These are phyloP conservation scores for Eupristina koningsbergeri DNA, from an alignment of 1,140 invertebrate genomes.

Conservation along the genomic window DNA sequence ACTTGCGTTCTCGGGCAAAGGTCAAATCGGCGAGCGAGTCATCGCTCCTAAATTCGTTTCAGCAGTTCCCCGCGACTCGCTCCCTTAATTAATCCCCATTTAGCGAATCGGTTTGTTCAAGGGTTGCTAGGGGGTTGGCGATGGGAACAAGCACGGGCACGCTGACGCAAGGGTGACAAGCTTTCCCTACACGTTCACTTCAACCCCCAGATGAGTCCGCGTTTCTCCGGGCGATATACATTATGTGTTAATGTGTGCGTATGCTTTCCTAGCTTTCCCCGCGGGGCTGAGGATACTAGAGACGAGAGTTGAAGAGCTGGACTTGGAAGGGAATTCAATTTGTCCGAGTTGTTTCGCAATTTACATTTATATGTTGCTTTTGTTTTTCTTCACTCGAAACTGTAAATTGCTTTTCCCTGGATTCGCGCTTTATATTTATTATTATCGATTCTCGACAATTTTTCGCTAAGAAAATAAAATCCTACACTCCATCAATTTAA, in stretches of 20 bases:
- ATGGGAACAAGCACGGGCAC: not conserved
- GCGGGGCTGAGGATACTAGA: not conserved
- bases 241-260: not conserved
- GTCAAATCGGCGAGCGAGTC: not conserved
- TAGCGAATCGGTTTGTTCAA: constrained; percentile 63
- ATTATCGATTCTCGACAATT: not conserved
- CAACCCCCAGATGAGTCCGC: not conserved
- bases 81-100: constrained; percentile 67
- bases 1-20: no score
- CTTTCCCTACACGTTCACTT: not conserved
- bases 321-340: constrained; percentile 29
- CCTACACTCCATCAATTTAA: not conserved
- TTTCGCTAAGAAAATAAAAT: not conserved
- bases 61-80: constrained; percentile 7
- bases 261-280: not conserved
- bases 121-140: constrained; percentile 49
- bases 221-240: constrained; percentile 4
- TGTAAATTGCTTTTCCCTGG: no score
- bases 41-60: not conserved
- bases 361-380: constrained; percentile 18
- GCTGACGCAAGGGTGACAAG: constrained; percentile 30
- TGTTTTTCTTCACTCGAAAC: not conserved
- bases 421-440: not conserved
- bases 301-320: not conserved
- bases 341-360: not conserved